Evolutionary conservation across 2,113 vertebrate genomes (phyloP), one percentile per base, ranked within the genome.

Genomic region (Catagonus wagneri): DNA sequence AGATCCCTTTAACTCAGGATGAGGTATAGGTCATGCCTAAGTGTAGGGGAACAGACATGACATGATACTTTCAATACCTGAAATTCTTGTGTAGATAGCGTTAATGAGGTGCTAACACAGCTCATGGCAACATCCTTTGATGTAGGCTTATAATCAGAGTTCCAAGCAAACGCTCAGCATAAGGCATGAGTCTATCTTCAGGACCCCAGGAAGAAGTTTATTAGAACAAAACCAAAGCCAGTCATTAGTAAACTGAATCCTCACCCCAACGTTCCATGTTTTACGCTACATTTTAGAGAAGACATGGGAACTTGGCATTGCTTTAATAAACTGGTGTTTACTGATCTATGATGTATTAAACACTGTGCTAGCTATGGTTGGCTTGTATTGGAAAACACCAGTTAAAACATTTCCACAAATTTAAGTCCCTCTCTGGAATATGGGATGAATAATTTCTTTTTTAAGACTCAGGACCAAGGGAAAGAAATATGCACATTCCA

Each of bases 61-160:
- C 25, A 16, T 22, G 50, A 54, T 94, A 81, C 25, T 60, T 90
- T 61, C 52, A 60, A 52, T 83, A 29, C 44, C 78, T 80, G 75
- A 69, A 90, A 80, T 75, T 86, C 81, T 75, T 68, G 54, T n/a
- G 39, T 29, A 89, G 39, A 34, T 66, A 85, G 96, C 13, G 93
- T 90, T 97, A 97, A 97, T 96, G 97, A 96, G 85, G 93, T 97
- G 94, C 75, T 87, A 96, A 91, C 89, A 93, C 65, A 95, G 83
- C 93, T 89, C 86, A 58, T 75, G 60, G 75, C 11, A 2, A 22
- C 8, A 58, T 91, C 75, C 75, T 98, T 98, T 96, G 93, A 97
- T 97, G 93, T 95, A 32, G 50, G n/a, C 29, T 80, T 75, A 66
- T 91, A 96, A 71, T 90, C 93, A 93, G 78, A 50, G 27, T 61